Percentiles rank a stretch among this genome's conserved stretches.
These are phyloP conservation scores for Bombus superbus DNA, from an alignment of 1,140 invertebrate genomes.

Conservation along the genomic window DNA sequence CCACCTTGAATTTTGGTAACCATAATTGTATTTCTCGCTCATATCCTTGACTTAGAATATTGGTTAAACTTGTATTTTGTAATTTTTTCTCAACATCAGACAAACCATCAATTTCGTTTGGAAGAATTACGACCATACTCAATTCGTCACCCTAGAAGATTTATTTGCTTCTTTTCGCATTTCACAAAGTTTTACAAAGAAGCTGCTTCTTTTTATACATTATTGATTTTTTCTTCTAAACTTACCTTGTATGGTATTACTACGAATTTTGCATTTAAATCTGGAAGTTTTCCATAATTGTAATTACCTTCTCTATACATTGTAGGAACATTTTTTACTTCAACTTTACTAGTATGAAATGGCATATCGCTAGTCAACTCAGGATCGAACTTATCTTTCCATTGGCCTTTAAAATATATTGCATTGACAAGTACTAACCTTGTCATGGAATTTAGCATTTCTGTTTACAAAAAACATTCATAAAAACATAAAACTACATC, in stretches of 20 bases:
- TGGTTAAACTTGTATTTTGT: slow-evolving; percentile 58
- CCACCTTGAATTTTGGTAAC: slow-evolving; percentile 86
- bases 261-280: slow-evolving; percentile 80
- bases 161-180: not conserved
- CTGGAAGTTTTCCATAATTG: slow-evolving; percentile 70
- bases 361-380: slow-evolving; percentile 82
- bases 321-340: slow-evolving; percentile 79
- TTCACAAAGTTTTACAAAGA: not conserved
- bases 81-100: slow-evolving; percentile 80
- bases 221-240: not conserved
- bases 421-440: slow-evolving; percentile 91
- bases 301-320: slow-evolving; percentile 82
- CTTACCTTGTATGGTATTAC: slow-evolving; percentile 84
- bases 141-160: slow-evolving; percentile 81
- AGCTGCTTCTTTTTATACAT: not conserved
- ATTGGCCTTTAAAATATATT: slow-evolving; percentile 93
- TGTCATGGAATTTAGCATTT: slow-evolving; percentile 81
- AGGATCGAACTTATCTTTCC: slow-evolving; percentile 88
- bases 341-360: slow-evolving; percentile 82
- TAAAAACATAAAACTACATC: not conserved
- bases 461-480: slow-evolving; percentile 56
- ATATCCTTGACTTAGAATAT: slow-evolving; percentile 65
- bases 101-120: slow-evolving; percentile 84
- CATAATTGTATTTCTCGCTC: slow-evolving; percentile 80
- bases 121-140: slow-evolving; percentile 86